These are phyloP conservation scores for Brachionus rotundiformis DNA, from an alignment of 1,140 invertebrate species.

Conservation along the genomic window DNA sequence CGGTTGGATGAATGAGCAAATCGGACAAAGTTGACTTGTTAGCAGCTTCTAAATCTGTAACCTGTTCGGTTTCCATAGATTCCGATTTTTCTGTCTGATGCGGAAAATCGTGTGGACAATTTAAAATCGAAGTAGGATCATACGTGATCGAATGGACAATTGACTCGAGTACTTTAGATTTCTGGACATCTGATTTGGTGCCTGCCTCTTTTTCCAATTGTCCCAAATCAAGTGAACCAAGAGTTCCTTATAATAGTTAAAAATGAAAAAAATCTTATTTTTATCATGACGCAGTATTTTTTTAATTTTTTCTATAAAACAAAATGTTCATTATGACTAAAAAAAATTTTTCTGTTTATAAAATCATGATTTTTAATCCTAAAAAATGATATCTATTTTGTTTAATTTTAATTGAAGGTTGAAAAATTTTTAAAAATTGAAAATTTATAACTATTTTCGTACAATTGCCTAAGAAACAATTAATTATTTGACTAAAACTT, in stretches of 20 bases:
- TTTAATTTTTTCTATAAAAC: too few species aligned
- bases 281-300: not conserved
- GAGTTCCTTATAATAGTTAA: not conserved
- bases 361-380: too few species aligned
- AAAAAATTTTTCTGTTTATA: too few species aligned
- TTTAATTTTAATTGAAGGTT: too few species aligned
- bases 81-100: not conserved
- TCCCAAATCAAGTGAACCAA: not conserved
- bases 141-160: not conserved
- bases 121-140: constrained; percentile 45
- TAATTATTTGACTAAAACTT: too few species aligned
- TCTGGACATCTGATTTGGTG: not conserved
- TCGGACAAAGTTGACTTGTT: not conserved
- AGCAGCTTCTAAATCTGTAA: not conserved
- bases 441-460: too few species aligned
- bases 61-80: constrained; percentile 12
- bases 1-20: not conserved
- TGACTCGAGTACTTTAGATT: not conserved
- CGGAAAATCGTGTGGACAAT: constrained; percentile 48
- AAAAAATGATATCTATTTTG: too few species aligned
- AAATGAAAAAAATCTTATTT: not conserved
- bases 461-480: too few species aligned
- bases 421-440: too few species aligned
- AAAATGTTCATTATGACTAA: too few species aligned
- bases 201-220: not conserved